A percentile compares a stretch with the other conserved stretches of the same genome.
Conservation (phyloP, 2,888 invertebrate genomes). For the Drosophila subquinaria region DNA sequence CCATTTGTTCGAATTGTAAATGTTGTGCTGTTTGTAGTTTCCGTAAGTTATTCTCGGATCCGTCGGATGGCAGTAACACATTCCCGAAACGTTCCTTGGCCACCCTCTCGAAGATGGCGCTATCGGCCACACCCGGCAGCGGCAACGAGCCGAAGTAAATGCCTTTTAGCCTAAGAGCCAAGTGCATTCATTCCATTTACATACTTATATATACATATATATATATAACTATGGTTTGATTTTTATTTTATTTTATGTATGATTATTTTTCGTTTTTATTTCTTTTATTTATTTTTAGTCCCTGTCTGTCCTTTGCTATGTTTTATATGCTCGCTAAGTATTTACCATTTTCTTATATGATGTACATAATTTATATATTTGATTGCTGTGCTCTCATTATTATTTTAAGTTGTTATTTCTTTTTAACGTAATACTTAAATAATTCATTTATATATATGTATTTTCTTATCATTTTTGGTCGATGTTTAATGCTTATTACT, state of each 20-base stretch:
- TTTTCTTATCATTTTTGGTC: not conserved
- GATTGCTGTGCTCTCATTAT: constrained; percentile 70
- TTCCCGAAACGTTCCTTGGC: constrained; percentile 93
- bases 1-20: not conserved
- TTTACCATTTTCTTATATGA: constrained; percentile 68
- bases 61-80: constrained; percentile 85
- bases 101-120: constrained; percentile 91
- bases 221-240: constrained; percentile 36
- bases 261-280: constrained; percentile 38
- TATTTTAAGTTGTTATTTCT: constrained; percentile 71
- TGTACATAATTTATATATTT: constrained; percentile 71
- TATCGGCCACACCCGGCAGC: constrained; percentile 84
- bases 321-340: constrained; percentile 72
- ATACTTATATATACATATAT: constrained; percentile 7
- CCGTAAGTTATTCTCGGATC: constrained; percentile 94
- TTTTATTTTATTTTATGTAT: constrained; percentile 20
- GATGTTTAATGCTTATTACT: constrained; percentile 16
- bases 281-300: constrained; percentile 66
- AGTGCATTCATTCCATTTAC: constrained; percentile 49
- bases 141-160: constrained; percentile 70
- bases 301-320: constrained; percentile 66
- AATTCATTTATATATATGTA: constrained; percentile 1
- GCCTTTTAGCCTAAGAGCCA: constrained; percentile 62
- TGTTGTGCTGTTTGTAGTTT: constrained; percentile 88
- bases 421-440: constrained; percentile 47